Conservation (phyloP, 2,888 invertebrate genomes). For the Xylota sylvarum region DNA sequence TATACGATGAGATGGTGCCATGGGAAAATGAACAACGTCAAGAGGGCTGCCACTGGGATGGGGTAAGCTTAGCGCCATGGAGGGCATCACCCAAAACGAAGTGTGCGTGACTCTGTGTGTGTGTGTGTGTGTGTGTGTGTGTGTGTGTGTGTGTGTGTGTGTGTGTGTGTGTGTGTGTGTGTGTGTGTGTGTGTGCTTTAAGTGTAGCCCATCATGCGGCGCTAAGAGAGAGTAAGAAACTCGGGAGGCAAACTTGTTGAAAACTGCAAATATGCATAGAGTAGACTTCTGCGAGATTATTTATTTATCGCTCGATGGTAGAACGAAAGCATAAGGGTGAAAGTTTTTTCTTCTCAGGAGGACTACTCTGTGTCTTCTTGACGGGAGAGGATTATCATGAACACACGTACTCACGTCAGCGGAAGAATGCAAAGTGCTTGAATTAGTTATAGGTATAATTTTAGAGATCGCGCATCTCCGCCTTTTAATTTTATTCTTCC, state of each 20-base stretch:
- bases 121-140: neutral
- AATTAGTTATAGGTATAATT: neutral
- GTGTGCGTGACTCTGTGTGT: neutral
- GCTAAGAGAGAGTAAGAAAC: slow-evolving; percentile 41
- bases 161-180: neutral
- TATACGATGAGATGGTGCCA: slow-evolving; percentile 10
- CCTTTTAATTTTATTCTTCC: slow-evolving; percentile 17
- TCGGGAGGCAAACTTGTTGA: slow-evolving; percentile 58
- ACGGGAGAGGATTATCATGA: slow-evolving; percentile 15
- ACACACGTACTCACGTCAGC: neutral
- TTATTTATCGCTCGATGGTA: slow-evolving; percentile 41
- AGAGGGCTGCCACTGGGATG: neutral
- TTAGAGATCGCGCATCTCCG: slow-evolving; percentile 5
- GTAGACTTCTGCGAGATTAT: slow-evolving; percentile 49
- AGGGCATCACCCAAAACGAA: slow-evolving; percentile 28
- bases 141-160: neutral
- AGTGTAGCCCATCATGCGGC: slow-evolving; percentile 18
- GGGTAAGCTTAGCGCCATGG: slow-evolving; percentile 6
- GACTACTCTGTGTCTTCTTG: slow-evolving; percentile 13
- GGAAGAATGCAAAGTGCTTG: neutral
- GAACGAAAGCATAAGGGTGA: neutral
- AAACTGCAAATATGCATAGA: slow-evolving; percentile 66
- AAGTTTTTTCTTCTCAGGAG: slow-evolving; percentile 8
- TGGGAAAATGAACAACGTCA: slow-evolving; percentile 34
- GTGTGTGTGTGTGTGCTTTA: slow-evolving; percentile 4